Base-by-base conservation (phyloP, 1,140 invertebrate genomes). In the Sarcophaga bullata region DNA sequence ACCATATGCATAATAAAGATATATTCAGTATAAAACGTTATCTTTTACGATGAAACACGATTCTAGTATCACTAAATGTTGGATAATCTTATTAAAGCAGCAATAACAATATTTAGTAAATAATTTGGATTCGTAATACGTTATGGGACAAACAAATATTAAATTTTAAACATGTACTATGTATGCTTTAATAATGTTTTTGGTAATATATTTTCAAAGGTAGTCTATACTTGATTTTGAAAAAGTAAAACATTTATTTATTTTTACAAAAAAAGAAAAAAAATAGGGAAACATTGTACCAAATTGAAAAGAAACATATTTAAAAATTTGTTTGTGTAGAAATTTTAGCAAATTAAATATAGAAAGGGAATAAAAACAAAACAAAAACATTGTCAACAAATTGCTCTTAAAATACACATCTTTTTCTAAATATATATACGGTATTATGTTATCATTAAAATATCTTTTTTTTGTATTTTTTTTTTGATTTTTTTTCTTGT, bases 401-500 rank as follows among this genome's bases (percentile, higher is more conserved):
- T 58, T 58, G 15, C 7, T n/a, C 54, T 58, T 58, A 58, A 58
- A 15, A 58, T n/a, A 58, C 13, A 58, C 54, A 58, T 9, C 19
- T 68, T 17, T 68, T 68, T 25, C 17, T 68, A 68, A 68, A 19
- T 68, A 19, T 8, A 17, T 68, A 19, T 19, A 68, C n/a, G n/a
- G 8, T 19, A 25, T 15, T 68, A 68, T 68, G 8, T 68, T 10
- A 17, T 37, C 25, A 37, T 37, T 37, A 37, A 37, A 2, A 37
- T 37, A 19, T 72, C 6, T 52, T 76, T 50, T 78, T 52, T 17
- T 78, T 8, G 11, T 78, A 10, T 0, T 47, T 47, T 75, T 75
- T 78, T 76, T 50, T 50, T 76, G 48, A 49, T 76, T 76, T 76
- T 78, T 17, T 76, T 76, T 76, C 73, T 52, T 78, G 48, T 19